These are phyloP conservation scores for Parnassius smintheus DNA, from an alignment of 2,888 invertebrate genomes.

Conservation along the genomic window DNA sequence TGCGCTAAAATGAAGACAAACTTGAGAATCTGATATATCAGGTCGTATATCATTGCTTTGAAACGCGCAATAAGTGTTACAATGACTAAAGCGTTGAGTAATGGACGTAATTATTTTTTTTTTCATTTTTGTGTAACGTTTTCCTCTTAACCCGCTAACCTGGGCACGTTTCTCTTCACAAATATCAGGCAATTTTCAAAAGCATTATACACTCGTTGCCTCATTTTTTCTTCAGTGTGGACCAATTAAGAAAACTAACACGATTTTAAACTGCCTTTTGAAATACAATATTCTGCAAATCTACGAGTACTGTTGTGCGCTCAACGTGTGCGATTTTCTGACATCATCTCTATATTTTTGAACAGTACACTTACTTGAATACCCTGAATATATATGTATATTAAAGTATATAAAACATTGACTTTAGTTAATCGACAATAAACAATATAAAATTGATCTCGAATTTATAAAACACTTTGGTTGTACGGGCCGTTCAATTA, in stretches of 20 bases:
- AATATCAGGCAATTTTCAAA: constrained; percentile 32
- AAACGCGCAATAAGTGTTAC: constrained; percentile 35
- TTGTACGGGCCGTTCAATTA: no score
- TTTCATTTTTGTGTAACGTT: constrained; percentile 40
- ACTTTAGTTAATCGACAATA: no score
- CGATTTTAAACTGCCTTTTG: constrained; percentile 14
- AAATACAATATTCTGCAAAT: constrained; percentile 10
- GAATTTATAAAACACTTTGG: no score
- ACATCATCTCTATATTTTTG: no score
- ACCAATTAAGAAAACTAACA: constrained; percentile 16
- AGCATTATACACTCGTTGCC: constrained; percentile 52
- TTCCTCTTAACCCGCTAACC: constrained; percentile 63
- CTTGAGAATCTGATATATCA: no score
- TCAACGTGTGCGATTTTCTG: no score
- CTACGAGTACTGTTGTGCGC: no score
- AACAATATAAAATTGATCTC: no score
- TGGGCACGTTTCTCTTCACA: constrained; percentile 34
- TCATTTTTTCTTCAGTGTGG: constrained; percentile 47
- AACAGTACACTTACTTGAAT: no score
- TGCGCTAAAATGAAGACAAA: no score
- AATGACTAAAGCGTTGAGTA: constrained; percentile 33
- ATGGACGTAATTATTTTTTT: constrained; percentile 30
- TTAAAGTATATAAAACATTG: no score
- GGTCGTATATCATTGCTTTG: neutral
- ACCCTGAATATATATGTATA: no score